These are phyloP conservation scores for Erynnis tages DNA, from an alignment of 2,888 invertebrate species.

Conservation along the genomic window DNA sequence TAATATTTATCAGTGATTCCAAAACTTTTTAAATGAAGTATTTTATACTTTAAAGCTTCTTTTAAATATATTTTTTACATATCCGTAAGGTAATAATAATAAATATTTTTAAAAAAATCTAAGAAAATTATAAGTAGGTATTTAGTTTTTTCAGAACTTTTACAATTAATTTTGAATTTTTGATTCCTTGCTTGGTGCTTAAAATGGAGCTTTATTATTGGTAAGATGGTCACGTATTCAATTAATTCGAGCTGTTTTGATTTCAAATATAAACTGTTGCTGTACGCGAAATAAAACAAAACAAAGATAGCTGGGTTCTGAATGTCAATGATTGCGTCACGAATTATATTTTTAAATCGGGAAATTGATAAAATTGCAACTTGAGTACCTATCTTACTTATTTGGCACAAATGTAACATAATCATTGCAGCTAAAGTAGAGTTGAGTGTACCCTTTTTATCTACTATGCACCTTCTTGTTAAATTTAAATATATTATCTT, in stretches of 20 bases:
- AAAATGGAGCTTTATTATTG: not conserved
- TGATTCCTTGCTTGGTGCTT: no score
- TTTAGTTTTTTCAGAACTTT: no score
- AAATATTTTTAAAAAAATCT: not conserved
- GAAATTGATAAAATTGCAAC: conserved; percentile 32
- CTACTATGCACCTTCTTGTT: no score
- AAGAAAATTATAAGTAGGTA: not conserved
- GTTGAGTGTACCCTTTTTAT: conserved; percentile 58
- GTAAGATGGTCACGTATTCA: not conserved
- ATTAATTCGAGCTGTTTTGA: conserved; percentile 3
- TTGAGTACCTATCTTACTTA: conserved; percentile 51
- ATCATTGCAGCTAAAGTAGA: conserved; percentile 40
- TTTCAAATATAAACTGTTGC: not conserved
- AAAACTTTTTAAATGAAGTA: not conserved
- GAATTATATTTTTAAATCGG: conserved; percentile 6
- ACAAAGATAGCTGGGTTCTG: conserved; percentile 15
- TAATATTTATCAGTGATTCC: no score
- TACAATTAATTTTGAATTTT: no score
- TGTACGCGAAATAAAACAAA: not conserved
- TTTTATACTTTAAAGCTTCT: not conserved
- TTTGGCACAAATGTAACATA: conserved; percentile 43
- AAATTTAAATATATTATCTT: no score
- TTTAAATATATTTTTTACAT: not conserved
- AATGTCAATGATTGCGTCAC: conserved; percentile 21
- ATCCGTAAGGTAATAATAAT: no score